phyloP scores from a whole-genome alignment of 2,113 vertebrate genomes.

The Rhinoptilus africanus region DNA sequence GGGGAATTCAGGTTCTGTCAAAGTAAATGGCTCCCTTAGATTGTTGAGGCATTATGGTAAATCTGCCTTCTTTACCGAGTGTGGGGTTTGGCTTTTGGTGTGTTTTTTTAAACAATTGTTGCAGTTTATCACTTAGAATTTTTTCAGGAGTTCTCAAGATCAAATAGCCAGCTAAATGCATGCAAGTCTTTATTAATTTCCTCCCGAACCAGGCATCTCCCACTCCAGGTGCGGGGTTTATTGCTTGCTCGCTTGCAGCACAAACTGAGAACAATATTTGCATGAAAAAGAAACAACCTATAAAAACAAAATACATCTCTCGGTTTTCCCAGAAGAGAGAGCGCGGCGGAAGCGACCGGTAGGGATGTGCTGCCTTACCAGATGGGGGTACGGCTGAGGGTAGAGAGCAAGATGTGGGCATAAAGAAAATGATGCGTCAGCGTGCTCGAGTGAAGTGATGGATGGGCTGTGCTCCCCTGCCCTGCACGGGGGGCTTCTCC shows the following conservation, averaged over 20 bases:
- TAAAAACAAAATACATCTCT: not conserved
- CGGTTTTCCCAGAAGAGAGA: not conserved
- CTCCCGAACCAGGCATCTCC: not conserved
- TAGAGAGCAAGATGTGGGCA: not conserved
- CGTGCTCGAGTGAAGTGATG: not conserved
- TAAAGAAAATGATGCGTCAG: not conserved
- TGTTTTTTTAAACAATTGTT: not conserved
- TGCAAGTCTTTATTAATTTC: not conserved
- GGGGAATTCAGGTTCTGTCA: slow-evolving; percentile 58
- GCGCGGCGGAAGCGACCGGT: not conserved
- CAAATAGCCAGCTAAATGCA: not conserved
- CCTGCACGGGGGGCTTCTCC: not conserved
- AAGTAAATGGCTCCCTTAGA: slow-evolving; percentile 48
- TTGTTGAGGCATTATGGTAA: slow-evolving; percentile 23
- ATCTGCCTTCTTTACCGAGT: not conserved
- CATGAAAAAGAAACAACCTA: slow-evolving; percentile 13
- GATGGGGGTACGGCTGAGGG: not conserved
- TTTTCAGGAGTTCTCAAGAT: not conserved
- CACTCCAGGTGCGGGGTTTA: not conserved
- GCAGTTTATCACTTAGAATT: not conserved
- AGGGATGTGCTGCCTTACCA: not conserved
- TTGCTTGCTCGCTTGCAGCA: not conserved
- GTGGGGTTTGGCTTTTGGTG: not conserved
- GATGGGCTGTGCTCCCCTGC: not conserved
- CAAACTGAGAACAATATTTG: slow-evolving; percentile 24